These are phyloP conservation scores for Cololabis saira DNA, from an alignment of 2,113 vertebrate species.

Conservation along the genomic window DNA sequence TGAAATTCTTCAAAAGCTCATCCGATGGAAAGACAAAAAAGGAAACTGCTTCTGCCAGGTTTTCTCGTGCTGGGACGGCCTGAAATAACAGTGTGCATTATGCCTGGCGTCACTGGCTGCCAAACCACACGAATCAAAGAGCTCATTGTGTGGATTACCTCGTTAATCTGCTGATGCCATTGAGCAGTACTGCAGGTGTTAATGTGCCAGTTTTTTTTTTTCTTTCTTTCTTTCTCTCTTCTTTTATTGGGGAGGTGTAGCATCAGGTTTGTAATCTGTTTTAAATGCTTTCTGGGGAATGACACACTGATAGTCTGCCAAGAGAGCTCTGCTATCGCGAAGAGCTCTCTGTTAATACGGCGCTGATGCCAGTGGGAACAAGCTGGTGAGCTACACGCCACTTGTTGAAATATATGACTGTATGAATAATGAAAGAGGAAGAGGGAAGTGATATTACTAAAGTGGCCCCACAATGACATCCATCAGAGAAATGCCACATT, in stretches of 20 bases:
- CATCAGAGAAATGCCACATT: conserved; percentile 58
- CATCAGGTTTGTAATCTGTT: conserved; percentile 77
- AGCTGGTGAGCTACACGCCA: conserved; percentile 61
- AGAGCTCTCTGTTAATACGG: conserved; percentile 60
- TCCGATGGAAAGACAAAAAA: conserved; percentile 61
- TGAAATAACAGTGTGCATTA: conserved; percentile 76
- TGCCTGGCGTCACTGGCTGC: conserved; percentile 72
- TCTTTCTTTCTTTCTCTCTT: conserved; percentile 30
- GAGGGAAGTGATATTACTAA: conserved; percentile 64
- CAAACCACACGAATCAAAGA: conserved; percentile 80
- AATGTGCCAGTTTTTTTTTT: conserved; percentile 75
- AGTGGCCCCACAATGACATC: conserved; percentile 67
- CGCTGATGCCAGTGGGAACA: conserved; percentile 56
- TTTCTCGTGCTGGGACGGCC: conserved; percentile 71
- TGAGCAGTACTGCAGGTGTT: conserved; percentile 79
- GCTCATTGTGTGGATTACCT: conserved; percentile 82
- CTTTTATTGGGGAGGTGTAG: conserved; percentile 76
- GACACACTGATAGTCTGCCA: conserved; percentile 72
- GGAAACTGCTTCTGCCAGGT: conserved; percentile 66
- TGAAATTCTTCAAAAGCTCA: conserved; percentile 72
- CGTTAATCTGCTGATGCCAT: conserved; percentile 82
- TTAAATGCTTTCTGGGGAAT: conserved; percentile 81
- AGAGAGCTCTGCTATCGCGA: conserved; percentile 60
- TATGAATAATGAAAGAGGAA: conserved; percentile 73
- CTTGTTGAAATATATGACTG: conserved; percentile 77